phyloP scores from a whole-genome alignment of 2,113 vertebrate species.

The Pitta sordida region DNA sequence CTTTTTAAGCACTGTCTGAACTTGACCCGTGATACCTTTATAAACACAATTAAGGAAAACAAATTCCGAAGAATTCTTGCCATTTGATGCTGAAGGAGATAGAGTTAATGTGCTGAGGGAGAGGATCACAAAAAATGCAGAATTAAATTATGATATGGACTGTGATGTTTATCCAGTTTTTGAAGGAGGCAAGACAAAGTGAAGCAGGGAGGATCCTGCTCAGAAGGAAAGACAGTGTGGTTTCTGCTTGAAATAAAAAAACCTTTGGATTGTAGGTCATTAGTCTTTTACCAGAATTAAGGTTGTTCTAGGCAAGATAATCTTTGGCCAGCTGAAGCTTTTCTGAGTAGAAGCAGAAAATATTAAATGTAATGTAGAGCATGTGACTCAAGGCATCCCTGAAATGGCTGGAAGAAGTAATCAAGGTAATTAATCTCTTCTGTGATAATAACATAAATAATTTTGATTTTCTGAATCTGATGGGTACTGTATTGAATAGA shows the following conservation, averaged over 20 bases:
- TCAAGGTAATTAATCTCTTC: background rate
- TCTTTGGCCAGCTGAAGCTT: background rate
- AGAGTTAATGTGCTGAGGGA: background rate
- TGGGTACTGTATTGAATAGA: background rate
- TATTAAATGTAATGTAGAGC: background rate
- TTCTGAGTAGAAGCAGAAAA: background rate
- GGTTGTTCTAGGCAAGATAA: background rate
- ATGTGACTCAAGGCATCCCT: background rate
- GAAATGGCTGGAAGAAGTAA: background rate
- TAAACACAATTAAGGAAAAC: background rate
- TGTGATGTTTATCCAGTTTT: background rate
- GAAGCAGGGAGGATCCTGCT: background rate
- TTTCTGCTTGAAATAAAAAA: background rate
- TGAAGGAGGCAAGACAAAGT: background rate
- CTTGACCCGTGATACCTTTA: background rate
- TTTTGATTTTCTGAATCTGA: background rate
- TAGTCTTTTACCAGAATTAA: background rate
- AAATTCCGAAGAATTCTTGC: background rate
- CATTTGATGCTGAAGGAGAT: background rate
- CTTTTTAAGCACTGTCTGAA: background rate
- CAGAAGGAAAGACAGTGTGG: background rate
- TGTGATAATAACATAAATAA: background rate
- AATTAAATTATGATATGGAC: background rate
- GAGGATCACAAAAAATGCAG: background rate
- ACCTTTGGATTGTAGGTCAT: background rate